These are phyloP conservation scores for Trissolcus brochymenae DNA, from an alignment of 2,888 invertebrate genomes.

Conservation along the genomic window DNA sequence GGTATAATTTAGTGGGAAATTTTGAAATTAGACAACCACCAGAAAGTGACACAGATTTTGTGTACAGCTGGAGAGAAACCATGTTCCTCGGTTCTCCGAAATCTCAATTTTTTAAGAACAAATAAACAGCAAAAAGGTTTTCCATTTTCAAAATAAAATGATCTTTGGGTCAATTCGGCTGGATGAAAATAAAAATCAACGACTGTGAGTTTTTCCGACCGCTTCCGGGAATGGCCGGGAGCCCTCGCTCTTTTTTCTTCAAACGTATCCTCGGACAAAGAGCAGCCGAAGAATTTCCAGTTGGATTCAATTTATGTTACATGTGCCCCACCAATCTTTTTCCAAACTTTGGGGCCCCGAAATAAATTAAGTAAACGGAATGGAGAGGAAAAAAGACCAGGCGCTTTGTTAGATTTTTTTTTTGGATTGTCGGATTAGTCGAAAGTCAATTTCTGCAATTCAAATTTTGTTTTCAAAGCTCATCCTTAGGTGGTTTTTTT, in stretches of 20 bases:
- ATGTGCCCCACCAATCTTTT: constrained; percentile 12
- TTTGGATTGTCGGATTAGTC: too few species aligned
- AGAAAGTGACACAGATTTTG: background rate
- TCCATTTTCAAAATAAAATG: background rate
- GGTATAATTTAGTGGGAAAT: background rate
- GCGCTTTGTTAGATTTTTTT: too few species aligned
- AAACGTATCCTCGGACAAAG: constrained; percentile 19
- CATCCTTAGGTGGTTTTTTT: too few species aligned
- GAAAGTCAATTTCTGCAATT: too few species aligned
- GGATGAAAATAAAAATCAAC: constrained; percentile 6
- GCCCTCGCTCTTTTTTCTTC: constrained; percentile 21
- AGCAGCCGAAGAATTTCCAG: constrained; percentile 31
- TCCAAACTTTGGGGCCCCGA: constrained; percentile 9
- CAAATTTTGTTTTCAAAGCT: too few species aligned
- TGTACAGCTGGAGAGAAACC: background rate
- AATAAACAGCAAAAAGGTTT: too few species aligned
- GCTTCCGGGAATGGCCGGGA: constrained; percentile 23
- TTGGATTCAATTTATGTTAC: constrained; percentile 21
- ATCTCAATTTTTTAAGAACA: too few species aligned
- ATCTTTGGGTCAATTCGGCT: background rate
- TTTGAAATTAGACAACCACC: background rate
- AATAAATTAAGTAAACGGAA: constrained; percentile 13
- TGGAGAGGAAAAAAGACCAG: too few species aligned
- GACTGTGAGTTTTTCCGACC: constrained; percentile 16
- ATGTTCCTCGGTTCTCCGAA: too few species aligned